These are phyloP conservation scores for Oxyruncus cristatus DNA, from an alignment of 2,113 vertebrate genomes.

Conservation along the genomic window DNA sequence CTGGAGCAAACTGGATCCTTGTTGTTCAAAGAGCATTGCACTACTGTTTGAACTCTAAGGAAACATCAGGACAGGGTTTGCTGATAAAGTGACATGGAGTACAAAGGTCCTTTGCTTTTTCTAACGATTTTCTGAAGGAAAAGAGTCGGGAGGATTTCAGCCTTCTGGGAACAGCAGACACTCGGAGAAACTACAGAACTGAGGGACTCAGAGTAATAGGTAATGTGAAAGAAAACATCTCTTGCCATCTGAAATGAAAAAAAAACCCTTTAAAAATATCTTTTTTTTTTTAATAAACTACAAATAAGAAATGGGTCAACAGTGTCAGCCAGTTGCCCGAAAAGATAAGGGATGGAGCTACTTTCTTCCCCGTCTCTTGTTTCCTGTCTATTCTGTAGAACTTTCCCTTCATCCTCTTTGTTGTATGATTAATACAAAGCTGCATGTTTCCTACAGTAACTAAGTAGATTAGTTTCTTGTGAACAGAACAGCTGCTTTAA, in stretches of 20 bases:
- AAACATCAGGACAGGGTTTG: neutral
- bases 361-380: neutral
- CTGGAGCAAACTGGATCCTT: neutral
- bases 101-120: neutral
- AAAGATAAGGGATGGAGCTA: neutral
- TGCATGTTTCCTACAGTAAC: slow-evolving; percentile 11
- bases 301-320: neutral
- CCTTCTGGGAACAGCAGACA: neutral
- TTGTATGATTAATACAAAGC: slow-evolving; percentile 32
- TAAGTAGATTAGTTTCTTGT: slow-evolving; percentile 46
- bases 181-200: neutral
- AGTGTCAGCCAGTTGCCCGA: neutral
- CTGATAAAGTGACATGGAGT: neutral
- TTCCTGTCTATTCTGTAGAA: neutral
- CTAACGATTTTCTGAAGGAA: neutral
- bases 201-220: neutral
- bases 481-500: slow-evolving; percentile 14
- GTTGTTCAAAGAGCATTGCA: neutral
- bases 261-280: neutral
- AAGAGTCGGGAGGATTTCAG: neutral
- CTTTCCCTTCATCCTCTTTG: slow-evolving; percentile 17
- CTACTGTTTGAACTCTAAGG: neutral
- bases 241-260: neutral
- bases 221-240: neutral
- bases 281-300: neutral